Evolutionary conservation across 2,113 vertebrate species (phyloP), one percentile per base, ranked within the genome.

Genomic region (Hemibagrus wyckioides): DNA sequence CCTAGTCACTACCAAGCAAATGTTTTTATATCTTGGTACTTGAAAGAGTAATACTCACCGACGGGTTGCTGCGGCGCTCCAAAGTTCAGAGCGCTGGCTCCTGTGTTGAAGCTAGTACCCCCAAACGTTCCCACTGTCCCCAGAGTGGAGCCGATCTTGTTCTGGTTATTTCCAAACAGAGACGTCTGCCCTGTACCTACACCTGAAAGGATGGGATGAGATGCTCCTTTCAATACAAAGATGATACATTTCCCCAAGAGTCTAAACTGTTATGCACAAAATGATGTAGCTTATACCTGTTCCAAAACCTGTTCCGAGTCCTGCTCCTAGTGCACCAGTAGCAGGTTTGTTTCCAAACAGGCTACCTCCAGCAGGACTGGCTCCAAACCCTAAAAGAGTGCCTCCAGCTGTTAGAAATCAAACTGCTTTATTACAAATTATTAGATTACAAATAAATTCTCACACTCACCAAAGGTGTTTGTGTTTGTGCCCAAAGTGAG

Each of bases 261-360:
- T 1, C 30, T 44, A 33, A 65, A 79, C 39, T 5, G 67, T 75
- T 17, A 79, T 9, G 3, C 30, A 3, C 28, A 28, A 28, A 84
- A 50, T 11, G 15, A 17, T 4, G 0, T 7, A 1, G 28, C n/a
- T 39, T 76, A 92, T 94, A 99, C 98, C 97, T 93, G 97, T 92
- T 88, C 97, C 97, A 90, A 99, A 99, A 15, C 94, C 96, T 3
- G 97, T 90, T 77, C 96, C 97, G 36, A 99, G 96, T 0, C 96
- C 97, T 0, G 97, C 91, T 39, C 97, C 97, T 50, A 99, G 93
- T 6, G 96, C 96, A 28, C 97, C 97, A 0, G 97, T 88, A 0
- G 96, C 94, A 10, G 97, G 90, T 75, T 98, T 99, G 89, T 93
- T 98, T 80, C 98, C 97, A 93, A 99, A 99, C 86, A 99, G 94